Conservation (phyloP, 2,113 vertebrate genomes). For the Uria aalge region DNA sequence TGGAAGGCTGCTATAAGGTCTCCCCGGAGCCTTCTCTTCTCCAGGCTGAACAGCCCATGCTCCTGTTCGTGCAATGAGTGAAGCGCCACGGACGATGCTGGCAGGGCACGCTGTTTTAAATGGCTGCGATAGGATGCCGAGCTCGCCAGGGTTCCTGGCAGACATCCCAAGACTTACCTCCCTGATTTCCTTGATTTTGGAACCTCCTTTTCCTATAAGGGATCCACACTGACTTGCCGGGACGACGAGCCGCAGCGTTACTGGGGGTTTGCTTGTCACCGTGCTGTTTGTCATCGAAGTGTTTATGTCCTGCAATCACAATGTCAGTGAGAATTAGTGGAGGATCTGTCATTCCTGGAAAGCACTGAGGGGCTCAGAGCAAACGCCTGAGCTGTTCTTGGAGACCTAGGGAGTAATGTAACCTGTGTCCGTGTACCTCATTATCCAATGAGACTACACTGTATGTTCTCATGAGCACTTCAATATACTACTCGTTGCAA, state of each 20-base stretch:
- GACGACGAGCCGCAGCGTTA: conserved; percentile 89
- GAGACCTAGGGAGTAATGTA: neutral
- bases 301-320: conserved; percentile 85
- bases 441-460: neutral
- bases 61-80: rapidly evolving
- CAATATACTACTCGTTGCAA: neutral
- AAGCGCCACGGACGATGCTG: neutral
- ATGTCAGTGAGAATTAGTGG: neutral
- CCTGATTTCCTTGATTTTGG: conserved; percentile 95
- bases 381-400: neutral
- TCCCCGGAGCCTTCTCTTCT: no score
- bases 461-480: neutral
- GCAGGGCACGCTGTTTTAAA: neutral
- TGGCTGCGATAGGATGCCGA: rapidly evolving
- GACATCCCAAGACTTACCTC: conserved; percentile 77
- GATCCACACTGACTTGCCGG: conserved; percentile 92
- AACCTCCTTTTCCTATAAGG: conserved; percentile 93
- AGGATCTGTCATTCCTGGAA: neutral
- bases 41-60: no score
- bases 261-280: conserved; percentile 90
- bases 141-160: neutral
- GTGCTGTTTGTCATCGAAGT: conserved; percentile 91
- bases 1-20: no score
- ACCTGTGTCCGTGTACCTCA: rapidly evolving
- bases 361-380: neutral